phyloP scores from a whole-genome alignment of 2,797 vertebrate species.

The Emydoidea blandingii region DNA sequence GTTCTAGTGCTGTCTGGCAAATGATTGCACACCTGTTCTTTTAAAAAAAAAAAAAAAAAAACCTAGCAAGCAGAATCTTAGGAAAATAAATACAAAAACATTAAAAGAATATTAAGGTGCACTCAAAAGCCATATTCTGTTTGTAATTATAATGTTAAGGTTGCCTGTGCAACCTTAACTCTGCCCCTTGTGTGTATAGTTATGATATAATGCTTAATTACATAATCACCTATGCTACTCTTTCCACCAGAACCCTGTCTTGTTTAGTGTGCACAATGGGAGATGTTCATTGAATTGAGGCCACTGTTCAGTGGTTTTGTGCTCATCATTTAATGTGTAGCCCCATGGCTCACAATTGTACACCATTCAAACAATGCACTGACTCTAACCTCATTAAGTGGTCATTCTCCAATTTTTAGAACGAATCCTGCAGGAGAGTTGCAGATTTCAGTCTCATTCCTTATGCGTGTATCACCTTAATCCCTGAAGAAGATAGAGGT shows the following conservation, averaged over 20 bases:
- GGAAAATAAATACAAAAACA: not conserved
- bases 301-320: not conserved
- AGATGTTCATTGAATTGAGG: not conserved
- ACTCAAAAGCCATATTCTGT: not conserved
- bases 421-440: not conserved
- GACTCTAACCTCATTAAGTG: not conserved
- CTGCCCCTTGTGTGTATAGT: not conserved
- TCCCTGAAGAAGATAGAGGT: not conserved
- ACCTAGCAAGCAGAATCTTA: not conserved
- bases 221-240: not conserved
- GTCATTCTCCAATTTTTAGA: not conserved
- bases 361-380: not conserved
- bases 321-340: not conserved
- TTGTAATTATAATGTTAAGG: fast-evolving
- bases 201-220: not conserved
- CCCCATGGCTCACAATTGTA: not conserved
- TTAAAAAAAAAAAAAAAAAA: not conserved
- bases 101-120: not conserved
- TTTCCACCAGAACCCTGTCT: not conserved
- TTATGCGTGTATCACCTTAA: not conserved
- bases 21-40: not conserved
- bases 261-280: not conserved
- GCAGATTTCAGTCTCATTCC: not conserved
- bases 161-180: not conserved
- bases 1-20: not conserved